Evolutionary conservation across 2,113 vertebrate species (phyloP), one percentile per base, ranked within the genome.

Genomic region (Orientallactaga bullata): DNA sequence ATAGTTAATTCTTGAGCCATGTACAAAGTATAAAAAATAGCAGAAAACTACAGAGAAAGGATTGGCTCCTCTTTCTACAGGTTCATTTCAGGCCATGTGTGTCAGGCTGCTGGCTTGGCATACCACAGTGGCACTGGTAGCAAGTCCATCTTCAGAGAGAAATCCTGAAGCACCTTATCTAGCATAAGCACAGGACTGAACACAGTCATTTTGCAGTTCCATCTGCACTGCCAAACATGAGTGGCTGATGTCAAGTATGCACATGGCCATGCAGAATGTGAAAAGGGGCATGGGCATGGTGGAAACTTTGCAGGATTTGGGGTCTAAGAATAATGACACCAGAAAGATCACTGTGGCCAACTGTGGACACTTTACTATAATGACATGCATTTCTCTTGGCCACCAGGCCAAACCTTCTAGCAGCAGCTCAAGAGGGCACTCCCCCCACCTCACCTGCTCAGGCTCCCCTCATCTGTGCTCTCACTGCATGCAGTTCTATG

Each of bases 71-170:
- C 13, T 51, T 39, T 55, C 66, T 60, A 30, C 72, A 69, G 65
- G 42, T 16, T 84, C 32, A 51, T 69, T 51, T 30, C 37, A 47
- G 58, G 37, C 35, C 42, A 47, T 24, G 32, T 76, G 21, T 65
- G 71, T 30, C 2, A 37, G 55, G 39, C 32, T 61, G 66, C 51
- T 51, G 69, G 26, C 39, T 81, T 39, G 11, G 32, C 26, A 39
- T 32, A 55, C 35, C 55, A 20, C 5, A 26, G 39, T 24, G 68
- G 28, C 69, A 42, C 35, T 37, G 37, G 30, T 5, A 58, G 66
- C 66, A 99, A 98, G 95, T 99, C 99, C 90, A 99, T 99, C 95
- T 99, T 99, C 0, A 99, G 99, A 42, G 97, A 98, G 90, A 99
- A 98, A 96, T 96, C 93, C 93, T 99, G 98, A 99, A 99, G 98